Evolutionary conservation across 2,888 invertebrate species (phyloP).

Genomic region (Aspidiotus rigidus): DNA sequence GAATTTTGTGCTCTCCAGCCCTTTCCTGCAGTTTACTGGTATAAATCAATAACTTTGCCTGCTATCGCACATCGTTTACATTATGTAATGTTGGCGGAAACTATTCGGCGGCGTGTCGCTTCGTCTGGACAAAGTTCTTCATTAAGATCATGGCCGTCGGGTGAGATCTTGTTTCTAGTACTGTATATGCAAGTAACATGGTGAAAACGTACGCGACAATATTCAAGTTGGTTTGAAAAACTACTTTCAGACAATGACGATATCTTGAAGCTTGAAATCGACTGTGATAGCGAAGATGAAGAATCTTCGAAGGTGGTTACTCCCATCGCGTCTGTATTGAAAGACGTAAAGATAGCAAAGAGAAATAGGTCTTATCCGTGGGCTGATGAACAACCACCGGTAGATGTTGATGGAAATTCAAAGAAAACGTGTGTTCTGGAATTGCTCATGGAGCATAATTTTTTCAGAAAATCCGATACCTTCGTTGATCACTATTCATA

Average conservation of each 20-base stretch:
- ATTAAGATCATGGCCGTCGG: neutral
- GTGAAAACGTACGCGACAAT: neutral
- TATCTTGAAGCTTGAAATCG: constrained; percentile 8
- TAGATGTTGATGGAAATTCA: constrained; percentile 9
- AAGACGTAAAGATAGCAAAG: constrained; percentile 17
- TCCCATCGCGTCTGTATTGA: constrained; percentile 10
- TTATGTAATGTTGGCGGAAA: constrained; percentile 62
- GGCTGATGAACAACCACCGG: constrained; percentile 10
- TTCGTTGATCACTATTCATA: too few species aligned
- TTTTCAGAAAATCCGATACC: neutral
- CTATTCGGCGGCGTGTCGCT: constrained; percentile 47
- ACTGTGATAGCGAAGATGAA: constrained; percentile 17
- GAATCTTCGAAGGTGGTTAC: constrained; percentile 14
- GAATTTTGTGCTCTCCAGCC: constrained; percentile 70
- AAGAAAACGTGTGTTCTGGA: constrained; percentile 10
- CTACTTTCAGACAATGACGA: constrained; percentile 11
- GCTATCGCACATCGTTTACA: constrained; percentile 68
- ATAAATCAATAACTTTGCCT: constrained; percentile 75
- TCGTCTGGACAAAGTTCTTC: neutral
- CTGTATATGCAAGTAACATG: neutral
- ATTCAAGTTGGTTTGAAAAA: neutral
- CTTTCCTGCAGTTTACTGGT: constrained; percentile 69
- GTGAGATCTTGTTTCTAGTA: too few species aligned
- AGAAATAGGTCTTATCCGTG: constrained; percentile 13
- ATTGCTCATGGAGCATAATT: constrained; percentile 15